Evolutionary conservation across 64 coral and sea anemone species (phyloP), one percentile per base, ranked within the genome.

Genomic region (Montipora capricornis): DNA sequence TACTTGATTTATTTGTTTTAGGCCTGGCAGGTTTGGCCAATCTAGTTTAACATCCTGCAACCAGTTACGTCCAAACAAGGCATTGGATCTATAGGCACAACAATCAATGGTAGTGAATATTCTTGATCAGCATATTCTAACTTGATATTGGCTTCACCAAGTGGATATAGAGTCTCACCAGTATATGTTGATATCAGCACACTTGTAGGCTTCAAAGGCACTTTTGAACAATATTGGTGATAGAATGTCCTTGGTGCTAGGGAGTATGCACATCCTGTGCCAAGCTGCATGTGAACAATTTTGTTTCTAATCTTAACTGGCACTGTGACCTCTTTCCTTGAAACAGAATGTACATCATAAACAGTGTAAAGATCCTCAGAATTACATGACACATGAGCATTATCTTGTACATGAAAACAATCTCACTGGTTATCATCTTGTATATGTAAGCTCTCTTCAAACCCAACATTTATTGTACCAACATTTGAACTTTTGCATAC

Each of bases 241-340:
- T 87, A 92, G 91, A 95, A 92, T 83, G 47, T 75, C 88, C n/a
- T 70, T 10, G 90, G 90, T 19, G 71, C 73, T 4, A 83, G 76
- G 50, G 75, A 93, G 50, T 44, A 68, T 74, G 19, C 80, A 57
- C 1, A 83, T 90, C 19, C 88, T 19, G 47, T 87, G 77, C 83
- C 71, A 20, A 70, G 92, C 44, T 51, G 68, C 68, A 70, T 13
- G 15, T 16, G 68, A 70, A 12, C 13, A 70, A 17, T 20, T 5
- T 70, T 70, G 68, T 70, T 70, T 70, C n/a, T 6, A 77, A 93
- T 95, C 22, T 90, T 90, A 10, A 90, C 68, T 14, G 52, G 24
- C 73, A 82, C 49, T 74, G 78, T 89, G 81, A 94, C 75, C 89
- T 94, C 87, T 70, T 78, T 89, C 82, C 62, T 89, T 61, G 75